Base-by-base conservation (phyloP, 2,888 invertebrate species). In the Latrodectus elegans region DNA sequence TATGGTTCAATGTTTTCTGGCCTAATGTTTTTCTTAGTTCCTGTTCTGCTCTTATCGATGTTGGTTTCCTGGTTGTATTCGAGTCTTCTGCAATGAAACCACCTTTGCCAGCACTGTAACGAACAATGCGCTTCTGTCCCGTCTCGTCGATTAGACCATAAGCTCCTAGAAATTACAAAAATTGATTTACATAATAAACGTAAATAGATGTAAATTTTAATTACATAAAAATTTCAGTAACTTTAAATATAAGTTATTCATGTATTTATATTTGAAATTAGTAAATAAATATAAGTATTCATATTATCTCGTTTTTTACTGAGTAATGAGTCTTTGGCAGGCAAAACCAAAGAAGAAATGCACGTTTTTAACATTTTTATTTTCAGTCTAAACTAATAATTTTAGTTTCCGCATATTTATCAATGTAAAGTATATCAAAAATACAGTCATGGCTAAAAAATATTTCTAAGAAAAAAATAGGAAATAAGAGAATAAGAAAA, bases 91-190 rank as follows among this genome's bases (percentile, higher is more conserved):
- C 88, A 8, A 73, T 76, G 84, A 90, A 89, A 12, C 89, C 89
- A 4, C 83, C 76, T 76, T 89, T 90, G 6, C 90, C 90, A 10
- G 90, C 90, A 15, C 89, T 79, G 60, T 90, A 90, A 10, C 76
- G 87, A 22, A 89, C 81, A 9, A 89, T 68, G 10, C 88, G 70
- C 53, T 89, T 90, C 38, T 89, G 84, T 1, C 89, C 89, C 12
- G 79, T 53, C 11, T 90, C 90, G 84, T 90, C 90, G n/a, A 90
- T 71, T 22, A 90, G 89, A 52, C 90, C 90, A 79, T 90, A 90
- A 49, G 90, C 67, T 15, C 86, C 86, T 86, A 26, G 12, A 81
- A 81, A 11, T 12, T 9, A 12, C 14, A 49, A 51, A 51, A 22
- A 22, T 22, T 22, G 22, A 22, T 22, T 22, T 22, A 22, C 22